phyloP scores from a whole-genome alignment of 2,888 invertebrate species.

The Aquatica leii region DNA sequence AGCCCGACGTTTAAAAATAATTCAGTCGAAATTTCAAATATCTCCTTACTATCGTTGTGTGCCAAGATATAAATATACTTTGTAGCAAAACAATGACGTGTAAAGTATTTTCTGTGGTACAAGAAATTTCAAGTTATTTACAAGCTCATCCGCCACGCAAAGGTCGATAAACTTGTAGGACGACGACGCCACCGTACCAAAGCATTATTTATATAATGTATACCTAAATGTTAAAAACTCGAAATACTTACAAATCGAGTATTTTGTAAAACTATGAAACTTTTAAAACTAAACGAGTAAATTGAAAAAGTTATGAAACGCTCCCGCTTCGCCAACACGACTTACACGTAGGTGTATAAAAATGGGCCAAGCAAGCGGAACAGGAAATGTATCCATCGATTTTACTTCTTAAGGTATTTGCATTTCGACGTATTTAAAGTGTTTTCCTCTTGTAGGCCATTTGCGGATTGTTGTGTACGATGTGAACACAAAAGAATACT shows the following conservation, averaged over 20 bases:
- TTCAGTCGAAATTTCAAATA: constrained; percentile 26
- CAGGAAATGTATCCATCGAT: constrained; percentile 35
- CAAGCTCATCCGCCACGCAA: constrained; percentile 16
- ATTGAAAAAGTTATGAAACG: constrained; percentile 23
- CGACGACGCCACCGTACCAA: constrained; percentile 8
- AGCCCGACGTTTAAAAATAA: constrained; percentile 20
- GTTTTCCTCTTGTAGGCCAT: constrained; percentile 26
- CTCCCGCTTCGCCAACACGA: constrained; percentile 15
- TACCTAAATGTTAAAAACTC: not conserved
- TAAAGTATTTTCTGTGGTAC: constrained; percentile 16
- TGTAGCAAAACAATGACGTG: constrained; percentile 26
- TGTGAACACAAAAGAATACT: constrained; percentile 15
- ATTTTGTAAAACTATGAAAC: not conserved
- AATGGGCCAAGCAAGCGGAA: constrained; percentile 29
- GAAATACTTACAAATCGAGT: not conserved
- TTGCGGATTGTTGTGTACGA: constrained; percentile 18
- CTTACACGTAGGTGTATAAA: constrained; percentile 27
- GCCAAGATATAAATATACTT: constrained; percentile 28
- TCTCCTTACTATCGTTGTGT: constrained; percentile 23
- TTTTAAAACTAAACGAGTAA: constrained; percentile 4
- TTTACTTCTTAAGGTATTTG: constrained; percentile 24
- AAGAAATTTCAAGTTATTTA: constrained; percentile 26
- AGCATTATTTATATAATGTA: not conserved
- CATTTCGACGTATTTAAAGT: constrained; percentile 31
- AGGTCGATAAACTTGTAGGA: constrained; percentile 20